phyloP scores from a whole-genome alignment of 2,888 invertebrate genomes.

The Lapara coniferarum region DNA sequence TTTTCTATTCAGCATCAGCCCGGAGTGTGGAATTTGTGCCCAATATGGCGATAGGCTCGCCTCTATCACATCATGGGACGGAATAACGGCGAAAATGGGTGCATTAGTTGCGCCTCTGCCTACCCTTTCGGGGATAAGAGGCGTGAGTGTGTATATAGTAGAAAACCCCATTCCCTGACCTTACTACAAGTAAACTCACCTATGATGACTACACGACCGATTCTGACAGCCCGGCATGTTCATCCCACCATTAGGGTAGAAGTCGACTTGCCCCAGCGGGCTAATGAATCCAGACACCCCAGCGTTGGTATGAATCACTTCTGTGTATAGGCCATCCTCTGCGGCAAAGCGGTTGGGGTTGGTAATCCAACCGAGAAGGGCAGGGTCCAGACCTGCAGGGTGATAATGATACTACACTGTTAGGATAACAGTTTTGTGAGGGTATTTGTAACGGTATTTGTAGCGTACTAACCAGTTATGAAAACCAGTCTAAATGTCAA shows the following conservation, averaged over 20 bases:
- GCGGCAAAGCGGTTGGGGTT: conserved; percentile 43
- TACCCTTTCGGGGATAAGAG: too few relatives aligned
- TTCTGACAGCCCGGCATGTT: conserved; percentile 52
- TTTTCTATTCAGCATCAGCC: too few relatives aligned
- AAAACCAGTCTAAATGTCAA: too few relatives aligned
- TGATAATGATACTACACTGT: too few relatives aligned
- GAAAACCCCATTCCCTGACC: too few relatives aligned
- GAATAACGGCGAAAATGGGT: too few relatives aligned
- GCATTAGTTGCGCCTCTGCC: too few relatives aligned
- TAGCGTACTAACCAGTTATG: too few relatives aligned
- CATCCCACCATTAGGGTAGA: conserved; percentile 58
- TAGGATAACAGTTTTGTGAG: not conserved
- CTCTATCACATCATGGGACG: too few relatives aligned
- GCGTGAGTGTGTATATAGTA: too few relatives aligned
- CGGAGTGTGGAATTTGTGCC: too few relatives aligned
- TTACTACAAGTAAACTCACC: conserved; percentile 37
- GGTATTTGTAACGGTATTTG: not conserved
- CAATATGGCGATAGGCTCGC: too few relatives aligned
- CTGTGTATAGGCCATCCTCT: conserved; percentile 50
- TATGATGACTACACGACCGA: conserved; percentile 47
- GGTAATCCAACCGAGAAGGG: conserved; percentile 45
- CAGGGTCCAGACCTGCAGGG: conserved; percentile 48
- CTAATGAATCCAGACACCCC: conserved; percentile 46
- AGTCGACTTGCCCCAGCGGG: conserved; percentile 49
- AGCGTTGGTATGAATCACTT: conserved; percentile 57